phyloP scores from a whole-genome alignment of 2,888 invertebrate species.

The Aromia moschata region DNA sequence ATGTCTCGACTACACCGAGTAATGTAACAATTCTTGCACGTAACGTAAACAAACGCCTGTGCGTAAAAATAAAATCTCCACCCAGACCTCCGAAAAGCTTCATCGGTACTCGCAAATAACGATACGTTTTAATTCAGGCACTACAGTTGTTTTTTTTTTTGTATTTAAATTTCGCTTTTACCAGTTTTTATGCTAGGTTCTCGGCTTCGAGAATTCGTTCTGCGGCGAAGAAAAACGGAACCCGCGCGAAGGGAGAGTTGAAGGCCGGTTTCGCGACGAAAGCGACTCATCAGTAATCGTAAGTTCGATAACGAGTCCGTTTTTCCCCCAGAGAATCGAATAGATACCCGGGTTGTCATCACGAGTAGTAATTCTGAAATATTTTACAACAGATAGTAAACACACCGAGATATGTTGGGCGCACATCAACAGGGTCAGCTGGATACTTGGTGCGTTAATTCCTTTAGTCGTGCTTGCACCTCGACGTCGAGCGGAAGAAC shows the following conservation, averaged over 20 bases:
- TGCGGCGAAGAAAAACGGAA: not conserved
- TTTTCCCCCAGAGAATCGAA: conserved; percentile 1
- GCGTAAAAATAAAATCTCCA: conserved; percentile 26
- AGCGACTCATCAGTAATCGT: not conserved
- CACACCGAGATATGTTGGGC: conserved; percentile 38
- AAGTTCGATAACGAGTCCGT: not conserved
- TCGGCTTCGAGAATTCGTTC: too few relatives aligned
- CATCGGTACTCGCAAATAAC: conserved; percentile 50
- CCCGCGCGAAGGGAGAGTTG: too few relatives aligned
- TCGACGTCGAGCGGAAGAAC: not conserved
- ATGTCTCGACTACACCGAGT: conserved; percentile 32
- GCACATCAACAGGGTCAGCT: conserved; percentile 38
- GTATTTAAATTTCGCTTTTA: too few relatives aligned
- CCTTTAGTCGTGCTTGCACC: not conserved
- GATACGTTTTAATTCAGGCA: conserved; percentile 57
- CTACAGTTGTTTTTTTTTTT: conserved; percentile 51
- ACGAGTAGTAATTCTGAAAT: conserved; percentile 22
- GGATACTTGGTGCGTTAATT: conserved; percentile 23
- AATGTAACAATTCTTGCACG: conserved; percentile 20
- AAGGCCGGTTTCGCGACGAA: not conserved
- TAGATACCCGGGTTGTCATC: not conserved
- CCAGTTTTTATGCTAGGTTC: too few relatives aligned
- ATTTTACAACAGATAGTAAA: conserved; percentile 41
- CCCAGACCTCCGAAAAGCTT: conserved; percentile 28
- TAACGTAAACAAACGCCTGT: conserved; percentile 10